Evolutionary conservation across 2,888 invertebrate species (phyloP), one percentile per base, ranked within the genome.

Genomic region (Andrena camellia): DNA sequence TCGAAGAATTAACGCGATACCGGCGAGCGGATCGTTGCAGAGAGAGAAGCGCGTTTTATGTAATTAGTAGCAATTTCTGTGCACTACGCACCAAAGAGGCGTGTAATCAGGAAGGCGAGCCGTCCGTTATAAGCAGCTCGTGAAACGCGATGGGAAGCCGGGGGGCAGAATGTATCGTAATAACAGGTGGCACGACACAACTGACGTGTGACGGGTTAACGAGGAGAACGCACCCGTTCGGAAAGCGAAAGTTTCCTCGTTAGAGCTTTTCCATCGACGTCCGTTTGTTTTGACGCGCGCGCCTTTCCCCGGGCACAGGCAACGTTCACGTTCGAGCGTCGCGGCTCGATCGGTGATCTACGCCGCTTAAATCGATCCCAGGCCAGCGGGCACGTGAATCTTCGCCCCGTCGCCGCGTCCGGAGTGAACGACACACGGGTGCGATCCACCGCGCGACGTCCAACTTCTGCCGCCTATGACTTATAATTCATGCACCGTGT

Each of bases 401-500:
- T 57, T 78, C 59, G 66, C 64, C n/a, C 42, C 23, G 20, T 52
- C 20, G 26, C 50, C 29, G 42, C 62, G 62, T 48, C 31, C 33
- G 62, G 54, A 69, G 77, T 59, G 42, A 80, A 60, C 62, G 66
- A 31, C 48, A 17, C 26, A 1, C 54, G 6, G 6, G 31, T 7
- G 50, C 26, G 26, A 10, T 31, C 33, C 23, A 20, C n/a, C 50
- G 1, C 2, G n/a, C 23, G 57, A 83, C 63, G 59, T 35, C 69
- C 42, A 68, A 73, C 73, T 63, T 69, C 10, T 35, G 23, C 77
- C 57, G 62, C 31, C 89, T 78, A 62, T 54, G 79, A 84, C 88
- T 72, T 78, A 88, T 89, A 87, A 91, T 91, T 91, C 84, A 88
- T 52, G 69, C 33, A 76, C 77, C 83, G 84, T 83, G 85, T 60